Evolutionary conservation across 1,140 invertebrate genomes (phyloP), one percentile per base, ranked within the genome.

Genomic region (Oedothorax gibbosus): DNA sequence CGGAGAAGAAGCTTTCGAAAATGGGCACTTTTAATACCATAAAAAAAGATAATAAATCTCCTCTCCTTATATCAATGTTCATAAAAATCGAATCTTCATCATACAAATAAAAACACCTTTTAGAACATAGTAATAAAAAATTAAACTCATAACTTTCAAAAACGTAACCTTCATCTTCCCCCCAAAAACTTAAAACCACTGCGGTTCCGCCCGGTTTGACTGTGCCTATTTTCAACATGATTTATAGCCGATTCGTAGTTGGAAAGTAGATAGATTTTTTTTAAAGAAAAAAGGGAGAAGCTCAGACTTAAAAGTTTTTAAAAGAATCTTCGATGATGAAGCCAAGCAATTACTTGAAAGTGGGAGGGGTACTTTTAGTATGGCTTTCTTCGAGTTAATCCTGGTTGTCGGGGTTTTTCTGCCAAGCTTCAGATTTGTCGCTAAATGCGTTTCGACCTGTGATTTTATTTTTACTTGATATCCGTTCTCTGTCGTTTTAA

Each of bases 41-140:
- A 77, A 77, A 79, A 79, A 79, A 50, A n/a, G 51, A 66, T 49
- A 21, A 79, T 79, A 79, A 79, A 79, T 79, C 77, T 51, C 51
- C n/a, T 49, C 35, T 18, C 57, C n/a, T 5, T 21, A 54, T 79
- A 79, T 79, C 64, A 68, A 53, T 79, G 77, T 68, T 79, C 77
- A 79, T 79, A 79, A 79, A 79, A 79, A 51, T 68, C 50, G 51
- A 66, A 77, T 77, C 60, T 65, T 77, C 68, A 57, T 79, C 77
- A 53, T 35, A 21, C 15, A 21, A 54, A 68, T 66, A 79, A 79
- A 79, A 75, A 75, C 49, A 62, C 64, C 18, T 65, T 14, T 64
- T 51, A 65, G 35, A 21, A 35, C 35, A 18, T 49, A 60, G 18
- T 75, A 75, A 77, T 18, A 62, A 56, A 77, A 50, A 77, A 51